Conservation (phyloP, 2,888 invertebrate species). For the Drosophila sordidula region DNA sequence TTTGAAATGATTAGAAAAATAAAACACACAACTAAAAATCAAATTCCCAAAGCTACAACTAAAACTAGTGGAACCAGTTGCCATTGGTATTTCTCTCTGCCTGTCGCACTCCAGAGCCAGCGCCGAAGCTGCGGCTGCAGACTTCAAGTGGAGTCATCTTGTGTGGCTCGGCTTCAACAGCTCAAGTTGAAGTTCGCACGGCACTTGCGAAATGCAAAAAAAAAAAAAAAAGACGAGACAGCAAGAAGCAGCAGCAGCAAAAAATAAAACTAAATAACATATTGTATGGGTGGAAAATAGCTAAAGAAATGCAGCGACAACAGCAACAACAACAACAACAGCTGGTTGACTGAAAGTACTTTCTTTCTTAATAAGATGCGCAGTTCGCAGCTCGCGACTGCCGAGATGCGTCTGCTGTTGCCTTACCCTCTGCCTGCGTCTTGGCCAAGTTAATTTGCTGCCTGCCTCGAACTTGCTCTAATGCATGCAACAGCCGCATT, state of each 20-base stretch:
- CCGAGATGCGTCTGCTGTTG: slow-evolving; percentile 56
- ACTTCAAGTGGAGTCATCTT: slow-evolving; percentile 64
- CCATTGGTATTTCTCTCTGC: slow-evolving; percentile 16
- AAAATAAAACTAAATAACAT: slow-evolving; percentile 52
- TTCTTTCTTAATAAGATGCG: slow-evolving; percentile 80
- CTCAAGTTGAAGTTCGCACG: slow-evolving; percentile 79
- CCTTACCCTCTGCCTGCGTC: slow-evolving; percentile 14
- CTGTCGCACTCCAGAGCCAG: slow-evolving; percentile 19
- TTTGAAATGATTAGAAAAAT: slow-evolving; percentile 64
- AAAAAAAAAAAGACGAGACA: slow-evolving; percentile 22
- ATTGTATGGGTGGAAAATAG: slow-evolving; percentile 58
- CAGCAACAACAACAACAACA: slow-evolving; percentile 22
- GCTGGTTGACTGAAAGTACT: slow-evolving; percentile 77
- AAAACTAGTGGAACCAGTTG: slow-evolving; percentile 72
- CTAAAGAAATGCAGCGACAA: slow-evolving; percentile 48
- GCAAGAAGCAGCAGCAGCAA: slow-evolving; percentile 22
- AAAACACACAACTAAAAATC: slow-evolving; percentile 34
- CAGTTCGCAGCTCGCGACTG: slow-evolving; percentile 62
- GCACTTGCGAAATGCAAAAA: slow-evolving; percentile 69
- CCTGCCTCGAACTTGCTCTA: slow-evolving; percentile 75
- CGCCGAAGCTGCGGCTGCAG: slow-evolving; percentile 14
- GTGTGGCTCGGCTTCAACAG: slow-evolving; percentile 61
- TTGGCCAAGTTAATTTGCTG: slow-evolving; percentile 72
- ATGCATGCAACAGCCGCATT: slow-evolving; percentile 66
- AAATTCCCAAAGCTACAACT: slow-evolving; percentile 28